A percentile compares a stretch with the other conserved stretches of the same genome.
These are phyloP conservation scores for Anomalospiza imberbis DNA, from an alignment of 2,797 vertebrate genomes.

Conservation along the genomic window DNA sequence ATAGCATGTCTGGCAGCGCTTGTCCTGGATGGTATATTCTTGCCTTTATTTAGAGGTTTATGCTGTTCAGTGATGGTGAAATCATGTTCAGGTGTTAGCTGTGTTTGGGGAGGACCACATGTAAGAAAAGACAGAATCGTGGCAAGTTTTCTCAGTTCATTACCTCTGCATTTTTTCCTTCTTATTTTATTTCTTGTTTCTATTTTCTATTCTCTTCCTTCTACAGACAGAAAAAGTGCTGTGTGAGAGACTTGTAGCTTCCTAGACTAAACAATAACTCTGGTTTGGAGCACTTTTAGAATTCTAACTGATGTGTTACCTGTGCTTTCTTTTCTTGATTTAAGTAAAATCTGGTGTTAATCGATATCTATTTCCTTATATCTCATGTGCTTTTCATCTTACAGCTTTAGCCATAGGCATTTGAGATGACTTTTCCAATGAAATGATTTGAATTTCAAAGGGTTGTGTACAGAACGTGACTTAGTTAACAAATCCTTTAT, in stretches of 20 bases:
- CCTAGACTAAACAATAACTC: not conserved
- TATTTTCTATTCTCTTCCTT: not conserved
- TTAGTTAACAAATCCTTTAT: constrained; percentile 31
- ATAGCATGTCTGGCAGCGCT: accelerated
- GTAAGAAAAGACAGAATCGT: not conserved
- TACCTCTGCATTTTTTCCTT: not conserved
- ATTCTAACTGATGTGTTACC: not conserved
- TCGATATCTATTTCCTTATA: not conserved
- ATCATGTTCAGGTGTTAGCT: not conserved
- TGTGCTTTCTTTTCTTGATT: not conserved
- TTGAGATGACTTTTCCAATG: not conserved
- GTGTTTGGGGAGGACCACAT: not conserved
- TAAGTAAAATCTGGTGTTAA: not conserved
- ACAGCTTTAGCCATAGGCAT: not conserved
- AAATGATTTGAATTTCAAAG: not conserved
- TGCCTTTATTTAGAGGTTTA: not conserved
- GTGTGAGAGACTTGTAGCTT: not conserved
- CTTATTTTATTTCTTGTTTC: not conserved
- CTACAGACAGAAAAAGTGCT: not conserved
- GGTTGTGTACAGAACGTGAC: not conserved
- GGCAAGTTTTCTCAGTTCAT: not conserved
- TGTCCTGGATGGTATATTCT: not conserved
- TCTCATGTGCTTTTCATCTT: not conserved
- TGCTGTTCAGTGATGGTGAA: not conserved
- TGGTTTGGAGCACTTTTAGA: not conserved